These are phyloP conservation scores for Dendrolimus pini DNA, from an alignment of 2,888 invertebrate genomes.

Conservation along the genomic window DNA sequence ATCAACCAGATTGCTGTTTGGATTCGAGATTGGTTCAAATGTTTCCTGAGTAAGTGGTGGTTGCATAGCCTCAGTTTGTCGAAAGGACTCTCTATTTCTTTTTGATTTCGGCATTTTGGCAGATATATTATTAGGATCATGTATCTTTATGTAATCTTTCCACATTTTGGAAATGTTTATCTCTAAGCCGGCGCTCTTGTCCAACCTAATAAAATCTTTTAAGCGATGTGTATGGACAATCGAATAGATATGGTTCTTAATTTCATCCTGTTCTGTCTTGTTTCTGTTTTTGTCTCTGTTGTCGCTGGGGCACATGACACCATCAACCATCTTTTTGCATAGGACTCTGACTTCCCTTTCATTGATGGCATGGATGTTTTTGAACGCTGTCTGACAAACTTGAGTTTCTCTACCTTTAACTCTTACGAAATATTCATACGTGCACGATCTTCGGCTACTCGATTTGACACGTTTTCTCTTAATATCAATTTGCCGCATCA, in stretches of 20 bases:
- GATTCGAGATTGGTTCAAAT: constrained; percentile 53
- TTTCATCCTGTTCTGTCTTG: constrained; percentile 35
- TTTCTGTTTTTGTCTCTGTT: constrained; percentile 74
- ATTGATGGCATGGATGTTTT: constrained; percentile 76
- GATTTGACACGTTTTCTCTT: constrained; percentile 73
- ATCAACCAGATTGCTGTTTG: constrained; percentile 64
- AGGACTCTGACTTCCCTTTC: constrained; percentile 74
- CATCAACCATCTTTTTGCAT: constrained; percentile 77
- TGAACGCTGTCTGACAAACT: constrained; percentile 76
- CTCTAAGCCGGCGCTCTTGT: constrained; percentile 73
- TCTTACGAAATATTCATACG: constrained; percentile 74
- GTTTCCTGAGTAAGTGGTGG: constrained; percentile 43
- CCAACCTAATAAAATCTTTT: constrained; percentile 70
- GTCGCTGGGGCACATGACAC: constrained; percentile 75
- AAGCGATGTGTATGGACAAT: constrained; percentile 70
- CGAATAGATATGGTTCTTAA: constrained; percentile 73
- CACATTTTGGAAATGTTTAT: constrained; percentile 77
- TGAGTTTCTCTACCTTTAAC: constrained; percentile 74
- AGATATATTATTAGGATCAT: constrained; percentile 70
- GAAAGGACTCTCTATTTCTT: constrained; percentile 42
- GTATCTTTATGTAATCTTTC: constrained; percentile 74
- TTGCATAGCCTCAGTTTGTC: constrained; percentile 32
- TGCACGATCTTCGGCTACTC: constrained; percentile 72
- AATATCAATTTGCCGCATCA: constrained; percentile 76
- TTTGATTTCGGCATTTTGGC: constrained; percentile 70